A percentile compares a stretch with the other conserved stretches of the same genome.
Conservation (phyloP, 2,113 vertebrate genomes). For the Collichthys lucidus region DNA sequence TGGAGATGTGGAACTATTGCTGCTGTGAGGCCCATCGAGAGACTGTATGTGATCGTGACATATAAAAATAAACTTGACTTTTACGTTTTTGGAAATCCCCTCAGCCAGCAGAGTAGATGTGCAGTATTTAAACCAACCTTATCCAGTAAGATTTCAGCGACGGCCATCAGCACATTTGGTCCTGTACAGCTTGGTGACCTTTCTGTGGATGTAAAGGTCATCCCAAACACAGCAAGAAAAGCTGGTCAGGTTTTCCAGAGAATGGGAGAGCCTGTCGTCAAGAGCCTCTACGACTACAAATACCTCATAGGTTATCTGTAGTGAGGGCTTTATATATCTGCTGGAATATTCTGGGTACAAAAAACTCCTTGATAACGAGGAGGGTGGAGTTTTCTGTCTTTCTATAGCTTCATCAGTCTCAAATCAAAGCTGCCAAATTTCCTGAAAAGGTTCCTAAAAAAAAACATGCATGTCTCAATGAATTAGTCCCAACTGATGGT, state of each 20-base stretch:
- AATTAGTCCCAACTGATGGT: background rate
- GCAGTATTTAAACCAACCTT: constrained; percentile 23
- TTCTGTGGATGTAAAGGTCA: constrained; percentile 67
- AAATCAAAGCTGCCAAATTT: background rate
- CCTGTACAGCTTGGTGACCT: constrained; percentile 39
- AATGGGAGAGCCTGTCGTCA: constrained; percentile 43
- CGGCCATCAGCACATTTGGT: constrained; percentile 38
- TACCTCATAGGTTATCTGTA: constrained; percentile 35
- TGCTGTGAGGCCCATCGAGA: background rate
- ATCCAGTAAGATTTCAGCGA: constrained; percentile 19
- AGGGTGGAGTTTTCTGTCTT: background rate
- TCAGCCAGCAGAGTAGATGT: constrained; percentile 13
- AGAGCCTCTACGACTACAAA: constrained; percentile 40
- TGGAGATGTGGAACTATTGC: background rate
- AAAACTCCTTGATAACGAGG: background rate
- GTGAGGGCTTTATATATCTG: constrained; percentile 16
- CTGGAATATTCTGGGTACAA: constrained; percentile 13
- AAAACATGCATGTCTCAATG: background rate
- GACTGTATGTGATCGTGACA: background rate
- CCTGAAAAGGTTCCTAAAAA: background rate
- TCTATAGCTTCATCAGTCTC: background rate
- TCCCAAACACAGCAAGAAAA: constrained; percentile 33
- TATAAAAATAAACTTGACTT: constrained; percentile 36
- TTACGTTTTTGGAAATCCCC: constrained; percentile 18
- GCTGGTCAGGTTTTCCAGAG: constrained; percentile 47